Evolutionary conservation across 2,113 vertebrate species (phyloP).

Genomic region (Illadopsis cleaveri): DNA sequence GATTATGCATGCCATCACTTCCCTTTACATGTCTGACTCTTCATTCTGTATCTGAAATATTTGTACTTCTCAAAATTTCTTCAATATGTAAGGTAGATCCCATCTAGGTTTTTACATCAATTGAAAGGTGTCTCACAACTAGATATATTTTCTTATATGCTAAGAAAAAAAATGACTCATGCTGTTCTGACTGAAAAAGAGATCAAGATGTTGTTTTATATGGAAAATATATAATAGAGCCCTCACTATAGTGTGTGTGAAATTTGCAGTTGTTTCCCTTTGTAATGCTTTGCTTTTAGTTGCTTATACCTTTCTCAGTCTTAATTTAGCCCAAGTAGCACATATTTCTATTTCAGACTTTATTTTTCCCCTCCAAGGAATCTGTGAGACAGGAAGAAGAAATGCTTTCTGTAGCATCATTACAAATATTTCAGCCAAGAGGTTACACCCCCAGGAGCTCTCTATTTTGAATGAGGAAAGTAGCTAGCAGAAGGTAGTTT

Average conservation of each 20-base stretch:
- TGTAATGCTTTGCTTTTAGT: not conserved
- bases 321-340: not conserved
- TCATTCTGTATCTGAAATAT: not conserved
- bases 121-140: not conserved
- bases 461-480: not conserved
- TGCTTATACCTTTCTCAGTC: not conserved
- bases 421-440: not conserved
- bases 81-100: not conserved
- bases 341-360: not conserved
- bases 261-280: not conserved
- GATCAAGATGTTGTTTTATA: not conserved
- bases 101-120: not conserved
- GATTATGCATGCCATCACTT: not conserved
- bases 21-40: not conserved
- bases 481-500: not conserved
- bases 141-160: not conserved
- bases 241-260: not conserved
- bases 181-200: not conserved
- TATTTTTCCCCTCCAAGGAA: not conserved
- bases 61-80: not conserved
- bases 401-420: not conserved
- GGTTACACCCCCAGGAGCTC: not conserved
- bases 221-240: not conserved
- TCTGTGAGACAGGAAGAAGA: not conserved
- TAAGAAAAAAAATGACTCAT: not conserved